Evolutionary conservation across 2,797 vertebrate species (phyloP).

Genomic region (Sciurus vulgaris): DNA sequence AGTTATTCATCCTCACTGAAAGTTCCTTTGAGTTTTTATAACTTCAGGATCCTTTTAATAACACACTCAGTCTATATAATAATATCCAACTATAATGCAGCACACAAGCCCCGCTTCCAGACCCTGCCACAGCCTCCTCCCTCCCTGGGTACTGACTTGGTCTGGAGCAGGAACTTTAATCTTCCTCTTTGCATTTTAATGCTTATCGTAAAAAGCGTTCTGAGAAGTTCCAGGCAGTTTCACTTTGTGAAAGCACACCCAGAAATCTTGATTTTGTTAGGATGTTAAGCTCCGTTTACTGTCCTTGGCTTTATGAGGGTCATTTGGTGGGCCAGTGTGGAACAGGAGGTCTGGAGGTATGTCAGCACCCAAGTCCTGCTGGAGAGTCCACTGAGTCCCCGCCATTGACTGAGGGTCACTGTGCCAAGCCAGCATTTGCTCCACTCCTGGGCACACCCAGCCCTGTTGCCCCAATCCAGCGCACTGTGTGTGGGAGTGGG

Average conservation of each 20-base stretch:
- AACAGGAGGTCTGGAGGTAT: neutral
- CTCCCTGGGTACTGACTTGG: neutral
- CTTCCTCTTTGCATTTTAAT: conserved; percentile 76
- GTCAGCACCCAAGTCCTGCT: fast-evolving
- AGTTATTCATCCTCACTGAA: conserved; percentile 66
- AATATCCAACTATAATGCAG: neutral
- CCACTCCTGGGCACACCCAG: fast-evolving
- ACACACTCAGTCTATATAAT: conserved; percentile 66
- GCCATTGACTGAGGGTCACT: fast-evolving
- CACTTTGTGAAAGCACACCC: conserved; percentile 19
- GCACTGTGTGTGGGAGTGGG: fast-evolving
- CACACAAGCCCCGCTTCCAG: neutral
- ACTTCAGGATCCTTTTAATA: conserved; percentile 78
- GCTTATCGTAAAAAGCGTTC: conserved; percentile 73
- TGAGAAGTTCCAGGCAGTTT: conserved; percentile 72
- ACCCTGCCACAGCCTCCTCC: neutral
- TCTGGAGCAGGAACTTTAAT: conserved; percentile 61
- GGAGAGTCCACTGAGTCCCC: neutral
- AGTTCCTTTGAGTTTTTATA: conserved; percentile 73
- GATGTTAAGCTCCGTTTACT: conserved; percentile 48
- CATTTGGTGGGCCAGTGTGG: conserved; percentile 12
- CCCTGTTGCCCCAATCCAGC: fast-evolving
- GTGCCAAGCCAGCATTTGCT: fast-evolving
- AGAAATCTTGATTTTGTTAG: conserved; percentile 44
- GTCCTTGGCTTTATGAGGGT: conserved; percentile 72